A percentile compares a stretch with the other conserved stretches of the same genome.
These are phyloP conservation scores for Hyposmocoma kahamanoa DNA, from an alignment of 1,140 invertebrate species.

Conservation along the genomic window DNA sequence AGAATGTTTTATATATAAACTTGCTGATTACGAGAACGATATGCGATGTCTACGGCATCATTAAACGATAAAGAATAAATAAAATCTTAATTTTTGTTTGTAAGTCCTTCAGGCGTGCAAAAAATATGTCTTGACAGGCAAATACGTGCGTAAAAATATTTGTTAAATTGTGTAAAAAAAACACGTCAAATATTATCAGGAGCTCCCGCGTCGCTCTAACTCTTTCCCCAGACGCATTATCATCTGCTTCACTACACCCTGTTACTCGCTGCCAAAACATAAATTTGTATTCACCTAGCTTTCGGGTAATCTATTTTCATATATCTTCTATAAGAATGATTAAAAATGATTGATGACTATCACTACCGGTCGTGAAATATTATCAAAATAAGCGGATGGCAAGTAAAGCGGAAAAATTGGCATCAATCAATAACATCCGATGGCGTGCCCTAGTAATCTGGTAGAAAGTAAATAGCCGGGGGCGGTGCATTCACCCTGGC, in stretches of 20 bases:
- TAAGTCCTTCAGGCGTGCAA: too few relatives aligned
- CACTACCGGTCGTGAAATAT: conserved; percentile 16
- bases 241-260: conserved; percentile 23
- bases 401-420: conserved; percentile 28
- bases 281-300: conserved; percentile 1
- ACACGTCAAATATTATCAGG: too few relatives aligned
- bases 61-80: too few relatives aligned
- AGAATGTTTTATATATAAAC: too few relatives aligned
- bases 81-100: too few relatives aligned
- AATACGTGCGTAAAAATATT: too few relatives aligned
- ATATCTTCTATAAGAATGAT: conserved; percentile 19
- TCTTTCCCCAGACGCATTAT: conserved; percentile 19
- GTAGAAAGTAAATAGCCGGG: conserved; percentile 24
- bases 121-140: too few relatives aligned
- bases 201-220: too few relatives aligned
- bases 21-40: too few relatives aligned
- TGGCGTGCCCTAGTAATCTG: conserved; percentile 28
- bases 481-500: conserved; percentile 28
- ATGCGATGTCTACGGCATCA: too few relatives aligned
- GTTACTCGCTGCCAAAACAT: conserved; percentile 17
- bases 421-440: conserved; percentile 46
- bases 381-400: conserved; percentile 25
- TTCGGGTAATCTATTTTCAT: neutral
- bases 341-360: conserved; percentile 33
- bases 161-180: too few relatives aligned